Evolutionary conservation across 2,113 vertebrate species (phyloP), one percentile per base, ranked within the genome.

Genomic region (Oreotrochilus melanogaster): DNA sequence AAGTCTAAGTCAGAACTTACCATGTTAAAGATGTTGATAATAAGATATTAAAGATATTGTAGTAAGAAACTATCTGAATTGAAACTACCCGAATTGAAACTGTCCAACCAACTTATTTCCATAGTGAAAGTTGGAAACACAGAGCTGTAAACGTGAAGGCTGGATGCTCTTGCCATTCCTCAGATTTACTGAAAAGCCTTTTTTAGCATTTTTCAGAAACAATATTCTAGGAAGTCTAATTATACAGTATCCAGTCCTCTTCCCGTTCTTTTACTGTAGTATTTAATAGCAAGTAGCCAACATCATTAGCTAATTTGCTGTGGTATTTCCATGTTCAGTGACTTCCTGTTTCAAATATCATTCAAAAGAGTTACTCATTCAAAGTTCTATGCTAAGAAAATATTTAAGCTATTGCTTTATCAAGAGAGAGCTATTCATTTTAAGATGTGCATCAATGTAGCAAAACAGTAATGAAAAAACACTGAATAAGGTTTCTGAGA

Each of bases 291-390:
- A 78, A 47, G 31, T 45, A 67, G 25, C 73, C 76, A 91, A 14
- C 30, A 78, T 28, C 51, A 69, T 91, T 91, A 82, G 39, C 39
- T 84, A 60, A 89, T 95, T 94, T 78, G n/a, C 37, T 67, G 33
- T 35, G 56, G 35, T 56, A 78, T 84, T 91, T 93, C 60, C 14
- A 16, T 64, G 33, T 22, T 95, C 69, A 51, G 27, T 64, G 43
- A 64, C 18, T 13, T 70, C 28, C 16, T 84, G 65, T 56, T 85
- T 91, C 84, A 87, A 89, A 85, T 85, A 78, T 82, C 43, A 48
- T 87, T 84, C 39, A 27, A 78, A 91, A 78, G 7, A 35, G 16
- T 70, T 83, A 12, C 7, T 42, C 7, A 19, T 69, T 89, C 25
- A 73, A 43, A 48, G 24, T 37, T 83, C 19, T 17, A 3, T 24